These are phyloP conservation scores for Conger conger DNA, from an alignment of 2,113 vertebrate species.

Conservation along the genomic window DNA sequence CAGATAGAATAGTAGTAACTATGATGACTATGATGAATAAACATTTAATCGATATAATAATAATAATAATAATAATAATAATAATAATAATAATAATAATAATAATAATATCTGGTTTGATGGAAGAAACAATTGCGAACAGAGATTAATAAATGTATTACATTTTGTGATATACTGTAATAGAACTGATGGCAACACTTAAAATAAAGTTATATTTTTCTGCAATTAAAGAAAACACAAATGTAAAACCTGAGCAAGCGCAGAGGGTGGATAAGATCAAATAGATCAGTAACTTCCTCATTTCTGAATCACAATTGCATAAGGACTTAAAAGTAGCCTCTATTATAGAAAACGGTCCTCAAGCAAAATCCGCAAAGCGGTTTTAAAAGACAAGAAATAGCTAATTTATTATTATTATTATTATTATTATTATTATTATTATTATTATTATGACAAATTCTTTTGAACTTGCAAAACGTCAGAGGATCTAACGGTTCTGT, in stretches of 20 bases:
- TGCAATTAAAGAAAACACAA: not conserved
- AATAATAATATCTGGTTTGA: not conserved
- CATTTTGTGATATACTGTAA: not conserved
- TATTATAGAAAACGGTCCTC: not conserved
- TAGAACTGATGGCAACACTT: not conserved
- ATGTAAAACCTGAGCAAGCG: not conserved
- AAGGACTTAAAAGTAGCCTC: not conserved
- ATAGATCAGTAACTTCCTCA: not conserved
- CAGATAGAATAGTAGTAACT: not conserved
- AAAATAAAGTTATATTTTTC: not conserved
- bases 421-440: not conserved
- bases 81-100: conserved; percentile 7
- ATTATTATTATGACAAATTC: not conserved
- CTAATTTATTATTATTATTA: not conserved
- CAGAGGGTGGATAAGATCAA: not conserved
- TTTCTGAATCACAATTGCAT: not conserved
- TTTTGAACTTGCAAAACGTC: not conserved
- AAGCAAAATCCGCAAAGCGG: not conserved
- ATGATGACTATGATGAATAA: not conserved
- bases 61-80: not conserved
- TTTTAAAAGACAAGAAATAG: not conserved
- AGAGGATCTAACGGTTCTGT: not conserved
- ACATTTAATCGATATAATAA: not conserved
- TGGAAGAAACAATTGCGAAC: not conserved
- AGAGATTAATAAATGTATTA: not conserved